These are phyloP conservation scores for Dromiciops gliroides DNA, from an alignment of 2,113 vertebrate species.

Conservation along the genomic window DNA sequence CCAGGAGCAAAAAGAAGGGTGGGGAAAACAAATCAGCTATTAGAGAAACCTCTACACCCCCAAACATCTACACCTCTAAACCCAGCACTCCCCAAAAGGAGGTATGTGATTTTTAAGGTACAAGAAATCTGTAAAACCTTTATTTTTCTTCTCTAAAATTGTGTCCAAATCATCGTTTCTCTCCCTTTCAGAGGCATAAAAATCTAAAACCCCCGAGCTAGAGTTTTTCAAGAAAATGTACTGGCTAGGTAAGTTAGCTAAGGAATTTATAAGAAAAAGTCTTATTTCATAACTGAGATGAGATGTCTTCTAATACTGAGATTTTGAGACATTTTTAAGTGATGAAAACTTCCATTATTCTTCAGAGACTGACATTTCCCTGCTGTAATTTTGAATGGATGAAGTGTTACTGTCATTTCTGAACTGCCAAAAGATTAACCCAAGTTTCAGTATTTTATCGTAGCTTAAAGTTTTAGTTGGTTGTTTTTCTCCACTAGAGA, in stretches of 20 bases:
- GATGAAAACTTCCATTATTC: not conserved
- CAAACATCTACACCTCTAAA: fast-evolving
- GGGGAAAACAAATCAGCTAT: not conserved
- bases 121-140: not conserved
- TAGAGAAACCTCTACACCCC: not conserved
- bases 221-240: not conserved
- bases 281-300: not conserved
- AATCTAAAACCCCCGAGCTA: not conserved
- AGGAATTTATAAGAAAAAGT: not conserved
- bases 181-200: not conserved
- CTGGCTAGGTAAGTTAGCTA: not conserved
- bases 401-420: not conserved
- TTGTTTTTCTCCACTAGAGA: not conserved
- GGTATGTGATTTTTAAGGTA: not conserved
- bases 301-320: not conserved
- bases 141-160: not conserved
- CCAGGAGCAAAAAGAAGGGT: not conserved
- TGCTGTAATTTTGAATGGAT: not conserved
- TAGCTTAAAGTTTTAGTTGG: not conserved
- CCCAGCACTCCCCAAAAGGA: not conserved
- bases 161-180: not conserved
- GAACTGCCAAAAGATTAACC: not conserved
- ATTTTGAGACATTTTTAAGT: not conserved
- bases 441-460: not conserved
- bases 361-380: not conserved